phyloP scores from a whole-genome alignment of 1,140 invertebrate species.

The Penaeus japonicus region DNA sequence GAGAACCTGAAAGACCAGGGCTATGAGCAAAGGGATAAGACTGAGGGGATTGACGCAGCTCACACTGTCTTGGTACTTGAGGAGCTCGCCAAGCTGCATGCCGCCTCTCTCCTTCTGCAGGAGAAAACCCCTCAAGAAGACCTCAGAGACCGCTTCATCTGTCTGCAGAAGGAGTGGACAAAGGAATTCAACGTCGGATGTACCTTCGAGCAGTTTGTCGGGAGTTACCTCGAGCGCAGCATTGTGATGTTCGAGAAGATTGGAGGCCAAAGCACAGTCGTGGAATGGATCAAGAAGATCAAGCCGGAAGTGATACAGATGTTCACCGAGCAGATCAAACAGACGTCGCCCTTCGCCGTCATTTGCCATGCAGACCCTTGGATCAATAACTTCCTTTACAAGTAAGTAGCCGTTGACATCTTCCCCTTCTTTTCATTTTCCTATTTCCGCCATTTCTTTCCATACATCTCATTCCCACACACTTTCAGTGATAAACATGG shows the following conservation, averaged over 20 bases:
- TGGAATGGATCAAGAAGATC: constrained; percentile 20
- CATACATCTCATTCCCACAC: too few relatives aligned
- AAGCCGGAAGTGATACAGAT: not conserved
- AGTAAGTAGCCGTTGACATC: not conserved
- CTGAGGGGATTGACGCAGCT: not conserved
- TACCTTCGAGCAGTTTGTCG: not conserved
- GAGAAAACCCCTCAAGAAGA: not conserved
- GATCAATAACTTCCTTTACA: constrained; percentile 36
- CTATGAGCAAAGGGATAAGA: not conserved
- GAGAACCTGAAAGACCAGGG: constrained; percentile 21
- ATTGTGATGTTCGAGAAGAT: constrained; percentile 29
- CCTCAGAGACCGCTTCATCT: not conserved
- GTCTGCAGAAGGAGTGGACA: constrained; percentile 34
- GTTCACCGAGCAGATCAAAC: not conserved
- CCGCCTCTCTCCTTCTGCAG: constrained; percentile 4
- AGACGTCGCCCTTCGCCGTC: constrained; percentile 6
- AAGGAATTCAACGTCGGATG: constrained; percentile 18
- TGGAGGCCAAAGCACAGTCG: constrained; percentile 17
- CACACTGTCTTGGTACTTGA: constrained; percentile 11
- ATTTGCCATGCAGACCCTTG: constrained; percentile 24
- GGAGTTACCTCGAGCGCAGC: not conserved
- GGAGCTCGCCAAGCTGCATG: constrained; percentile 29
- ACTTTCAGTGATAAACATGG: too few relatives aligned
- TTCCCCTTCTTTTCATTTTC: too few relatives aligned
- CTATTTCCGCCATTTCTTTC: too few relatives aligned